phyloP scores from a whole-genome alignment of 1,140 invertebrate species.

The Brachionus manjavacas region DNA sequence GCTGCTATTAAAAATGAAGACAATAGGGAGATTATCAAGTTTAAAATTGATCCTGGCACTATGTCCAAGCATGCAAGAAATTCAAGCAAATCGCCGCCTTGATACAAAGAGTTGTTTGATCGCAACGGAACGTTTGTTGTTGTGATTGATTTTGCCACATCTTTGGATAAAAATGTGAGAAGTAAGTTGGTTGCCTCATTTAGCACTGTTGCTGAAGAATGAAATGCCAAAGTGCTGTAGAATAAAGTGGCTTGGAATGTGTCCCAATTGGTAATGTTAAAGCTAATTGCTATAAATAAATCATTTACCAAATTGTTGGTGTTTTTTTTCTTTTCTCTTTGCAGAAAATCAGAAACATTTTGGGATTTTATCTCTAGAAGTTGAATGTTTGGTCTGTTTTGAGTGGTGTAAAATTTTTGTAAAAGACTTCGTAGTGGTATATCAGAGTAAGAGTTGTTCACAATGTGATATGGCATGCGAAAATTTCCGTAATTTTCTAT shows the following conservation, averaged over 20 bases:
- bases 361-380: not conserved
- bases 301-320: not conserved
- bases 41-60: constrained; percentile 19
- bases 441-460: not conserved
- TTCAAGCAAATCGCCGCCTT: not conserved
- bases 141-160: not conserved
- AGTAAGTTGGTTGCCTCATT: constrained; percentile 26
- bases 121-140: not conserved
- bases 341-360: not conserved
- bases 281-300: constrained; percentile 16
- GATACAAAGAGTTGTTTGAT: constrained; percentile 12
- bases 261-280: not conserved
- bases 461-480: constrained; percentile 3
- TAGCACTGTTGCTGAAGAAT: not conserved
- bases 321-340: not conserved
- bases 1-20: not conserved
- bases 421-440: constrained; percentile 1
- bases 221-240: constrained; percentile 35
- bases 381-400: not conserved
- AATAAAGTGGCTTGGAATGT: constrained; percentile 10
- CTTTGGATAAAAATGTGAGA: constrained; percentile 12
- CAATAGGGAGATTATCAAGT: not conserved
- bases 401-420: constrained; percentile 9
- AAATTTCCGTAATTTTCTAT: constrained; percentile 15
- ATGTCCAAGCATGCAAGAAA: constrained; percentile 33